Base-by-base conservation (phyloP, 1,140 invertebrate species). In the Cydia fagiglandana region DNA sequence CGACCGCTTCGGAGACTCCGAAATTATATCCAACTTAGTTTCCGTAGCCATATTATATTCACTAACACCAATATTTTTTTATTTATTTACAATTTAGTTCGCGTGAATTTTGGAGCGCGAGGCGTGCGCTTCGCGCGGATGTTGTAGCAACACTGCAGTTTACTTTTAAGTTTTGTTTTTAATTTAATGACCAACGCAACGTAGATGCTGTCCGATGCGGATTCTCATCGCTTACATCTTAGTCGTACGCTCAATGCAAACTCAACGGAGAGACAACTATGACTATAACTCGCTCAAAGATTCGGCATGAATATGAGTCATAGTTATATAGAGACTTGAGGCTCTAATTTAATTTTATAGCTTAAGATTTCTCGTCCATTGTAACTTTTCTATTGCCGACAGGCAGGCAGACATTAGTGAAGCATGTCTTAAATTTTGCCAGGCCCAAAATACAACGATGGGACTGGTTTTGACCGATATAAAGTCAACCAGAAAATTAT, bases 131-230 rank as follows among this genome's bases (percentile, higher is more conserved):
- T 10, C 64, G 15, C 64, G 12, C 15, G 2, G n/a, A 12, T 15
- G 64, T 68, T 38, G 64, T 30, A 68, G 28, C 64, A 30, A 68
- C 64, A 68, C 64, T 68, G 64, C 64, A 34, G 64, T 30, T 68
- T 38, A 17, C 28, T 34, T 34, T 68, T 10, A 68, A 68, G 30
- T 68, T 68, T 68, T n/a, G 64, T 68, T 68, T 68, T 68, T 41
- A 34, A n/a, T 68, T 68, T 13, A 15, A 15, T 68, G 64, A 12
- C n/a, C 47, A 50, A n/a, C 47, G 47, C n/a, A 17, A 15, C 24
- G 28, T 68, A 15, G 64, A 68, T 17, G 53, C 53, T 56, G 53
- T 20, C 53, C 53, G 53, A 0, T 56, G 47, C 15, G 4, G 53
- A 7, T 56, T 56, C 4, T 56, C 53, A 15, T 56, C 53, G 53